Evolutionary conservation across 2,888 invertebrate species (phyloP), one percentile per base, ranked within the genome.

Genomic region (Platerodrilus igneus): DNA sequence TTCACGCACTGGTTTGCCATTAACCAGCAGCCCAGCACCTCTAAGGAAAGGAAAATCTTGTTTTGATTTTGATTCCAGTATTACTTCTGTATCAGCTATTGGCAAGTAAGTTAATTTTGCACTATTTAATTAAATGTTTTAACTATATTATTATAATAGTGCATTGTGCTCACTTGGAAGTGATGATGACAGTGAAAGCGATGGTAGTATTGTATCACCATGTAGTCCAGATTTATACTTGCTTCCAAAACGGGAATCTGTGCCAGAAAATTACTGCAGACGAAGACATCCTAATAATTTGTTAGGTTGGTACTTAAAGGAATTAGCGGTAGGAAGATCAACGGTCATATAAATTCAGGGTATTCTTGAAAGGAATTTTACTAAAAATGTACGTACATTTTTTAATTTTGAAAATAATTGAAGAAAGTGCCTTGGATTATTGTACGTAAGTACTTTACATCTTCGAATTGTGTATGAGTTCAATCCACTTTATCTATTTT

Each of bases 11-110:
- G 89, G 89, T 0, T 70, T 90, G 33, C 90, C 90, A 0, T 68
- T 89, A 26, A 87, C 88, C 1, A 89, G 89, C 20, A 89, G 88
- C 63, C 91, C 91, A 0, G 91, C 90, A 2, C 91, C 91, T 0
- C 67, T 87, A 45, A 70, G 88, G 26, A 74, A 83, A 32, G 85
- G 86, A 2, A 83, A 81, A 50, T 79, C 80, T 36, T 79, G 85
- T 58, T 90, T 91, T 64, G 88, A 87, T 62, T 91, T 84, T 58
- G 91, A 91, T 68, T 83, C 84, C 56, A 79, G 81, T 21, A 77
- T 90, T 48, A 83, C 81, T 53, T 81, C 82, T 4, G 81, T 86
- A 16, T 81, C 84, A 37, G 86, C 86, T 22, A 87, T 88, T 52
- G 83, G 86, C 70, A 87, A 85, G 87, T 87, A 60, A 55, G 62